Conservation (phyloP, 1,140 invertebrate species). For the Dufourea novaeangliae region DNA sequence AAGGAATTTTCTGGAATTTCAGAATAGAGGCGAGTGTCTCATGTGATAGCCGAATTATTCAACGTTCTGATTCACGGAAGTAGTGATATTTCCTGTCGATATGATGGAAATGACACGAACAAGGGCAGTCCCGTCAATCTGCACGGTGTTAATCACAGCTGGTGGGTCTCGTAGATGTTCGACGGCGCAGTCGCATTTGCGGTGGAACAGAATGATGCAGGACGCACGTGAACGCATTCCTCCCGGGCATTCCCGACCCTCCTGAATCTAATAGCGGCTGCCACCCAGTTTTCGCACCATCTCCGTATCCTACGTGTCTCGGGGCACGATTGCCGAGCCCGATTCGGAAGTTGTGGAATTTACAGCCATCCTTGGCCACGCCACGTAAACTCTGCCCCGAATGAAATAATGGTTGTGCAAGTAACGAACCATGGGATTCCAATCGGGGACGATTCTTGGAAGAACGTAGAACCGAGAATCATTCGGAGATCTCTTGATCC, state of each 20-base stretch:
- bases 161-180: not conserved
- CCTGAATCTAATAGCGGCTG: not conserved
- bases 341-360: slow-evolving; percentile 7
- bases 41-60: too few species aligned
- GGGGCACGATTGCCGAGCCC: not conserved
- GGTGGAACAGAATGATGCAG: not conserved
- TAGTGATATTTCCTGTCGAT: too few species aligned
- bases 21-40: too few species aligned
- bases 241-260: not conserved
- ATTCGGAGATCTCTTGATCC: not conserved
- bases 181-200: not conserved
- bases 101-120: too few species aligned
- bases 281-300: not conserved
- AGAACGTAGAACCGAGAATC: not conserved
- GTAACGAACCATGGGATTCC: not conserved
- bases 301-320: not conserved
- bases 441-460: not conserved
- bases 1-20: too few species aligned
- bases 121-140: too few species aligned
- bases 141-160: too few species aligned
- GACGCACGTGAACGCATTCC: slow-evolving; percentile 13
- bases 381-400: not conserved
- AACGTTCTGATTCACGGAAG: too few species aligned
- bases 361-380: not conserved
- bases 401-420: not conserved